These are phyloP conservation scores for Drosophila kohkoa DNA, from an alignment of 1,140 invertebrate genomes.

Conservation along the genomic window DNA sequence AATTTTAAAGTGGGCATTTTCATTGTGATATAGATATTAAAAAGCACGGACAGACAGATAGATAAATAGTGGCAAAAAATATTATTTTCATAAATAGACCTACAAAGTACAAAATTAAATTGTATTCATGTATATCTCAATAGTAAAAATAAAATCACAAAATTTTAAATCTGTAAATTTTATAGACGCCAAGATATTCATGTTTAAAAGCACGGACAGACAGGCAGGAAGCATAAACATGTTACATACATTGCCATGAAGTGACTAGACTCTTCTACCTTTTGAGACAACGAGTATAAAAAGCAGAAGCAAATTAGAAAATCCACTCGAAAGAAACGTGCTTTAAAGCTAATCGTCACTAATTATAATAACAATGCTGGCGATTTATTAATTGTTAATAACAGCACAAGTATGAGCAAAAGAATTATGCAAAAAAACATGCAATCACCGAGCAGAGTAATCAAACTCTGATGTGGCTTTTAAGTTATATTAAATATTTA, in stretches of 20 bases:
- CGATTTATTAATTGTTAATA: constrained; percentile 36
- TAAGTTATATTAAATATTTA: background rate
- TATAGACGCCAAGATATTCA: too few relatives aligned
- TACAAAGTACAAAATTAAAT: too few relatives aligned
- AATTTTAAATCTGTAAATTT: too few relatives aligned
- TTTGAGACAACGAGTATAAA: background rate
- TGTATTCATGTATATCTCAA: too few relatives aligned
- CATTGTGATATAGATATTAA: too few relatives aligned
- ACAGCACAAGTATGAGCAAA: constrained; percentile 29
- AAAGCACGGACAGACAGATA: background rate
- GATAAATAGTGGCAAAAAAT: background rate
- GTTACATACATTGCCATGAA: background rate
- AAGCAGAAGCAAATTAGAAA: constrained; percentile 41
- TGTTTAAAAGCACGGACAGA: background rate
- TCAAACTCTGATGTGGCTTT: constrained; percentile 18
- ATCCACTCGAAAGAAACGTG: constrained; percentile 59
- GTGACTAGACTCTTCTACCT: background rate
- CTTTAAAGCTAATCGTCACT: constrained; percentile 61
- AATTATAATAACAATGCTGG: constrained; percentile 69
- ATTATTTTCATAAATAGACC: too few relatives aligned
- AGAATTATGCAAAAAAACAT: constrained; percentile 38
- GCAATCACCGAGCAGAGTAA: constrained; percentile 1
- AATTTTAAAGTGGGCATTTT: too few relatives aligned
- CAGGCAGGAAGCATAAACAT: constrained; percentile 4
- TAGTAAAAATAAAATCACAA: too few relatives aligned